A percentile compares a stretch with the other conserved stretches of the same genome.
These are phyloP conservation scores for Neotragus pygmaeus DNA, from an alignment of 2,113 vertebrate genomes.

Conservation along the genomic window DNA sequence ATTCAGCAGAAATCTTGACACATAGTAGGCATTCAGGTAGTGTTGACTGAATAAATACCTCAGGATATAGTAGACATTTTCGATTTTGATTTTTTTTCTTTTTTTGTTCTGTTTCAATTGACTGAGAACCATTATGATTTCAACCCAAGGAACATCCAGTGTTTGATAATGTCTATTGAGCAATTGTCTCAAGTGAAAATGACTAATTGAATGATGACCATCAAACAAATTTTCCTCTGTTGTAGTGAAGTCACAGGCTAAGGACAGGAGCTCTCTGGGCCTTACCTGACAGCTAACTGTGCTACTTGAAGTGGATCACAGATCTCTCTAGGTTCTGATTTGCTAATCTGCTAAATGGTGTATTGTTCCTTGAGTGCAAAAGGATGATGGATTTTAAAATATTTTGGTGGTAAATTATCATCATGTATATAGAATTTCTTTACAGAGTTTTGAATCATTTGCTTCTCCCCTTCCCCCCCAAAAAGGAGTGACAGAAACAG, in stretches of 20 bases:
- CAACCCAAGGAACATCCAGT: background rate
- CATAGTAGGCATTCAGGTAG: background rate
- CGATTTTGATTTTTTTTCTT: background rate
- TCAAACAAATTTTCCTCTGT: background rate
- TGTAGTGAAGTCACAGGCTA: background rate
- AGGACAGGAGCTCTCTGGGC: background rate
- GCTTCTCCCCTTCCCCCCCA: fast-evolving
- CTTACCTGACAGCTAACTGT: background rate
- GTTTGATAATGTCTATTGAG: background rate
- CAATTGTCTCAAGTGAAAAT: background rate
- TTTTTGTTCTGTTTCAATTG: background rate
- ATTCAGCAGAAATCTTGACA: background rate
- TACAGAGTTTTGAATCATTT: background rate
- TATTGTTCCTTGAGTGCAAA: background rate
- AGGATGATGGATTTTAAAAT: background rate
- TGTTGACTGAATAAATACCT: background rate
- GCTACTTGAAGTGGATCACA: background rate
- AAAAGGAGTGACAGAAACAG: background rate
- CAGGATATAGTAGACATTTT: background rate
- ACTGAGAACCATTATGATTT: background rate
- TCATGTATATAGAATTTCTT: background rate
- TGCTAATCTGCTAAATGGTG: background rate
- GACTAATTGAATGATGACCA: background rate
- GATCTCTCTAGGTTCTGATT: background rate
- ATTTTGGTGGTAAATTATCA: background rate